Conservation (phyloP, 2,888 invertebrate species). For the Epistrophella euchroma region DNA sequence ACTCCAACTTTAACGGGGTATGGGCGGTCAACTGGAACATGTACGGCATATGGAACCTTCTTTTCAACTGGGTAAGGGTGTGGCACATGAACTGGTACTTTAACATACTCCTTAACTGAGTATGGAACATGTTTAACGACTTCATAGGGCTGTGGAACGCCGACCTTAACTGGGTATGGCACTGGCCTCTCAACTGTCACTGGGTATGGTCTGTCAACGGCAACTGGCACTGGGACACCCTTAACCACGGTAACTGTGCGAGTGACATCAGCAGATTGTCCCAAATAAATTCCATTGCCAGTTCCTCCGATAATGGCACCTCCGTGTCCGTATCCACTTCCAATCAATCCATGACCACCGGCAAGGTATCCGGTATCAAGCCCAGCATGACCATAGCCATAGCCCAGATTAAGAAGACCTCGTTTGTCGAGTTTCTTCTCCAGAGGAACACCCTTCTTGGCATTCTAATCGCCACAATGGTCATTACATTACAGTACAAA, state of each 20-base stretch:
- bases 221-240: conserved; percentile 89
- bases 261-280: conserved; percentile 86
- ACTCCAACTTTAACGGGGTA: conserved; percentile 88
- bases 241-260: conserved; percentile 90
- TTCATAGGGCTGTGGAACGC: conserved; percentile 89
- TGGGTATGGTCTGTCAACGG: conserved; percentile 89
- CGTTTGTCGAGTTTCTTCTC: conserved; percentile 93
- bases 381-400: conserved; percentile 91
- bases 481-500: no score
- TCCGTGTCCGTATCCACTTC: conserved; percentile 82
- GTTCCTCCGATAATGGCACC: conserved; percentile 49
- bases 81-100: conserved; percentile 87
- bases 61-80: conserved; percentile 87
- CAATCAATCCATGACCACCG: conserved; percentile 84
- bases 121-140: conserved; percentile 88
- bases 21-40: conserved; percentile 87
- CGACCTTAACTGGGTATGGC: conserved; percentile 87
- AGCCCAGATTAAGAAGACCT: conserved; percentile 91
- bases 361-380: conserved; percentile 90
- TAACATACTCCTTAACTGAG: conserved; percentile 88
- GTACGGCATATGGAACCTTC: conserved; percentile 86
- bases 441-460: conserved; percentile 85
- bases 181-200: conserved; percentile 87
- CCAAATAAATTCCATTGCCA: conserved; percentile 80
- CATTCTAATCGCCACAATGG: no score